Evolutionary conservation across 1,140 invertebrate species (phyloP), one percentile per base, ranked within the genome.

Genomic region (Drosophila busckii): DNA sequence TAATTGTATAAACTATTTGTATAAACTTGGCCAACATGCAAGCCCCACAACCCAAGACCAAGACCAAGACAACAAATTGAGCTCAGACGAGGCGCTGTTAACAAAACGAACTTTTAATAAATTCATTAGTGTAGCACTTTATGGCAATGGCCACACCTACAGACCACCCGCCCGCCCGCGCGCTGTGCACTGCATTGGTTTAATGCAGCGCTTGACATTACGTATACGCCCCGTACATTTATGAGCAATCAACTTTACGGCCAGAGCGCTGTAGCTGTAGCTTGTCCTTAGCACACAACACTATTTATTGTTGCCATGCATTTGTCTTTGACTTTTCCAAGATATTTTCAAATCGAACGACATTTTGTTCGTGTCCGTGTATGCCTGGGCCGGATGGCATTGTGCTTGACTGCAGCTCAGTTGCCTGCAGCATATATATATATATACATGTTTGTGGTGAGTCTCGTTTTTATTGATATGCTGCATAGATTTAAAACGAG

Each of bases 151-250:
- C 9, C 34, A 59, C 46, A n/a, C 42, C 38, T 22, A 40, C 7
- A 31, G 40, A 8, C 12, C 4, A 23, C 19, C 16, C 37, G 25
- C 31, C 26, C 22, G 26, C 9, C 20, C 53, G 37, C 40, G 38
- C 31, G 19, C 40, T 22, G 60, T 28, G 41, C 63, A 31, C 34
- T 68, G 66, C 66, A 70, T 58, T 76, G 70, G 40, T 70, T 69
- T 76, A 61, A 62, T 76, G 71, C 71, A 68, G 20, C 37, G 42
- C 32, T 46, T 22, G 59, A 59, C 73, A 82, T 82, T 82, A 82
- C 75, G 75, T 82, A 82, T 82, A 82, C 75, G 75, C 75, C 75
- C 75, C 75, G 42, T 75, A 82, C 73, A 78, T 78, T 78, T 78
- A 78, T 78, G 73, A 67, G 68, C 73, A 73, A 78, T 80, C 75